Base-by-base conservation (phyloP, 2,888 invertebrate species). In the Lycophotia porphyrea region DNA sequence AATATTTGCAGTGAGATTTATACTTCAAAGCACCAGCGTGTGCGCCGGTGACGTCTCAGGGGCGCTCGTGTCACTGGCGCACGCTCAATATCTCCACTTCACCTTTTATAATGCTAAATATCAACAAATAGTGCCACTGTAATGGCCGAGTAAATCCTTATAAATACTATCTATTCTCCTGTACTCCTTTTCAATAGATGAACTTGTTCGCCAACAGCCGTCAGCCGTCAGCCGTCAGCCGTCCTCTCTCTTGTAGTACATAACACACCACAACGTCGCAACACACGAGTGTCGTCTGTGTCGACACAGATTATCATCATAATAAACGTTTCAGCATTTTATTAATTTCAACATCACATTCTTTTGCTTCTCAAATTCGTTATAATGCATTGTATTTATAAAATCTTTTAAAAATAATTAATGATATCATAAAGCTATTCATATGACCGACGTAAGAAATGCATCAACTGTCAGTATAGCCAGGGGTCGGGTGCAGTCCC, bases 1-100 rank as follows among this genome's bases (percentile, higher is more conserved):
- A 81, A 80, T 82, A 71, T 76, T 81, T 66, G 77, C 71, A 68
- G 61, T 74, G 84, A 84, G 76, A 69, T 76, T 72, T 78, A 72
- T 69, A 65, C 18, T 72, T 71, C 27, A 34, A 74, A 79, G 84
- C 84, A 76, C 63, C 75, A 61, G 66, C n/a, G 67, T 39, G 65
- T n/a, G 69, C 68, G 34, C 13, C 13, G 5, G 42, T 24, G 42
- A 18, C 34, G n/a, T 55, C 34, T 11, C 27, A 8, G 18, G 47
- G 1, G 49, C 11, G 15, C 24, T 52, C 39, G 39, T 42, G 15
- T 24, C 55, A 9, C 36, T 18, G 4, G 65, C 44, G 49, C 44
- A 18, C 27, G 2, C 64, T 63, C 47, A 21, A 31, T 36, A n/a
- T n/a, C 11, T n/a, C 63, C 55, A 60, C 31, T 18, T 63, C 49